phyloP scores from a whole-genome alignment of 2,888 invertebrate genomes.

The Xestia ashworthii region DNA sequence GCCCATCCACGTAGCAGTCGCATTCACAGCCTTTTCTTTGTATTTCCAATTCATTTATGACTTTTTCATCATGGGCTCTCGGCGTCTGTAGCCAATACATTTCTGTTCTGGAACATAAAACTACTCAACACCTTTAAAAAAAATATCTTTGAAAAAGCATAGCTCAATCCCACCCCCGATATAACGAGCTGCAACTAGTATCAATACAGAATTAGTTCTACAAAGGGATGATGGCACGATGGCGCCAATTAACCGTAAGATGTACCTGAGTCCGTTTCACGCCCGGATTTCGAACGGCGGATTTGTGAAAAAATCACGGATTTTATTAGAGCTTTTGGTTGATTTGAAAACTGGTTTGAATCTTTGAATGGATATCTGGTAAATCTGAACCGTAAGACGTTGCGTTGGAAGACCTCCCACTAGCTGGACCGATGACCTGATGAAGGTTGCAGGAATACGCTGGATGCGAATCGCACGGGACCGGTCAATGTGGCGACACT shows the following conservation, averaged over 20 bases:
- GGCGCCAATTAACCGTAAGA: slow-evolving; percentile 80
- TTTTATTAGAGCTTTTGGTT: slow-evolving; percentile 8
- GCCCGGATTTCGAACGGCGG: slow-evolving; percentile 45
- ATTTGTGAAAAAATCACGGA: slow-evolving; percentile 7
- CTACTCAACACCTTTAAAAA: neutral
- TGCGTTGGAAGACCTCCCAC: too few species aligned
- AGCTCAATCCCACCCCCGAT: neutral
- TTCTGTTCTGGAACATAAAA: too few species aligned
- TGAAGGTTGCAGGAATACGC: too few species aligned
- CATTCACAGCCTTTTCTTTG: too few species aligned
- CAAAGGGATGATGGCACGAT: slow-evolving; percentile 66
- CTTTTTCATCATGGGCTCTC: neutral
- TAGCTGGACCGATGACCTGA: too few species aligned
- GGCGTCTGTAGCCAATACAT: neutral
- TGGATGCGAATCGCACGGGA: too few species aligned
- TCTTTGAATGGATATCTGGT: neutral
- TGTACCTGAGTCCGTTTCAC: slow-evolving; percentile 71
- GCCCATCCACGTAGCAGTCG: too few species aligned
- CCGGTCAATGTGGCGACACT: too few species aligned
- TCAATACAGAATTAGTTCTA: slow-evolving; percentile 79
- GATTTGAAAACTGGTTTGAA: neutral
- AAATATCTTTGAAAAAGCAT: neutral
- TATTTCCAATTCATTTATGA: neutral
- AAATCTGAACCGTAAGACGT: too few species aligned
- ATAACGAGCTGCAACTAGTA: slow-evolving; percentile 78